These are phyloP conservation scores for Ciconia boyciana DNA, from an alignment of 2,113 vertebrate species.

Conservation along the genomic window DNA sequence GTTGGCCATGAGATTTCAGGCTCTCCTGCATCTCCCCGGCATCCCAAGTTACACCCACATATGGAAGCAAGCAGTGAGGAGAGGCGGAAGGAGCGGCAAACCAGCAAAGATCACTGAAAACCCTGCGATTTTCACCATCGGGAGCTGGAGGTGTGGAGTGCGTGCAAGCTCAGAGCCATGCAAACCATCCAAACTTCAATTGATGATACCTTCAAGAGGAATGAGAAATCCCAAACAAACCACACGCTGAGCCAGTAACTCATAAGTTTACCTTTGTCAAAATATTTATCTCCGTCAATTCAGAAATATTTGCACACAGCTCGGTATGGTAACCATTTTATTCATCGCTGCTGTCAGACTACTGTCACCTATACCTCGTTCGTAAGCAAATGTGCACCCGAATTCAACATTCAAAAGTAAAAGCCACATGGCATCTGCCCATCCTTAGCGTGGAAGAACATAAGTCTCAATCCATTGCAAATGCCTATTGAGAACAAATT, in stretches of 20 bases:
- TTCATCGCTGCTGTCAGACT: background rate
- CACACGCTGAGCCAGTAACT: background rate
- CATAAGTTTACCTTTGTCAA: background rate
- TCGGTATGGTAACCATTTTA: rapidly evolving
- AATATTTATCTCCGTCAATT: background rate
- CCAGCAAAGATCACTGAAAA: background rate
- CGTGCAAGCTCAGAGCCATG: background rate
- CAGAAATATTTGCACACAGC: background rate
- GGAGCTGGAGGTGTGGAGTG: background rate
- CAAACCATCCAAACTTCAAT: background rate
- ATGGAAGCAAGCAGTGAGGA: background rate
- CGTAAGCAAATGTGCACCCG: background rate
- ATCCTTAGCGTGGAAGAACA: background rate
- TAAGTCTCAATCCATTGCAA: background rate
- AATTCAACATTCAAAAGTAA: background rate
- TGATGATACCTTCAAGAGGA: background rate
- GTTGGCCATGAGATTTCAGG: background rate
- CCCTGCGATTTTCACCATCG: rapidly evolving
- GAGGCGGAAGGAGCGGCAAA: background rate
- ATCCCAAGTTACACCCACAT: background rate
- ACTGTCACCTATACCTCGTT: background rate
- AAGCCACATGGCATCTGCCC: background rate
- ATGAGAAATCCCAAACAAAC: constrained; percentile 5
- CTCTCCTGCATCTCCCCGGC: background rate
- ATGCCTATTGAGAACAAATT: background rate